phyloP scores from a whole-genome alignment of 2,888 invertebrate genomes.

The Synanthedon myopaeformis region DNA sequence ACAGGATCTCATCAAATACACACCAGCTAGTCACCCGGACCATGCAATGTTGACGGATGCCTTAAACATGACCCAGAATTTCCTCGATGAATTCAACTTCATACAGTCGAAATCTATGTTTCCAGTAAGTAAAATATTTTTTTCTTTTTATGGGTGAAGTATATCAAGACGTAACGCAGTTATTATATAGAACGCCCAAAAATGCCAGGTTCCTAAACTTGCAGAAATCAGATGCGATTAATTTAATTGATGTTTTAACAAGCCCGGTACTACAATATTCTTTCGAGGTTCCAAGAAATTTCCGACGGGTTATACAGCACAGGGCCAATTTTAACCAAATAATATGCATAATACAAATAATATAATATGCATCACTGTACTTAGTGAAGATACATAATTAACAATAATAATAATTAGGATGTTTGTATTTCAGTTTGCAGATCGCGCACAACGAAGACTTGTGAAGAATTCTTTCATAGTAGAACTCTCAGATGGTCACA shows the following conservation, averaged over 20 bases:
- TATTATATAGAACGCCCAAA: no score
- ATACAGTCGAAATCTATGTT: slow-evolving; percentile 86
- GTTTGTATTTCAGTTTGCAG: slow-evolving; percentile 71
- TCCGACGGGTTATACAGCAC: no score
- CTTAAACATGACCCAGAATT: slow-evolving; percentile 87
- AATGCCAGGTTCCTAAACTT: no score
- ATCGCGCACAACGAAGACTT: slow-evolving; percentile 85
- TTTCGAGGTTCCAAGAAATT: no score
- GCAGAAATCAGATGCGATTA: no score
- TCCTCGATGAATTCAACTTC: slow-evolving; percentile 91
- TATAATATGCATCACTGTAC: background rate
- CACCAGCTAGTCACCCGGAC: slow-evolving; percentile 82
- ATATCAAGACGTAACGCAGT: no score
- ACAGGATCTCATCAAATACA: slow-evolving; percentile 83
- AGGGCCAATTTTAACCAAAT: no score
- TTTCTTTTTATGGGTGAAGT: no score
- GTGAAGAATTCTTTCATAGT: slow-evolving; percentile 96
- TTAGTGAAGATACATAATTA: background rate
- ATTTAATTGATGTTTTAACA: no score
- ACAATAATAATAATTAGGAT: slow-evolving; percentile 1
- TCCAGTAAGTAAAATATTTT: slow-evolving; percentile 69
- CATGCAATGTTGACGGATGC: slow-evolving; percentile 83
- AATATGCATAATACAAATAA: background rate
- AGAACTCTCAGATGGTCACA: slow-evolving; percentile 87
- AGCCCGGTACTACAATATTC: no score